A percentile compares a stretch with the other conserved stretches of the same genome.
Evolutionary conservation across 1,140 invertebrate genomes (phyloP).

Genomic region (Dinoponera quadriceps): DNA sequence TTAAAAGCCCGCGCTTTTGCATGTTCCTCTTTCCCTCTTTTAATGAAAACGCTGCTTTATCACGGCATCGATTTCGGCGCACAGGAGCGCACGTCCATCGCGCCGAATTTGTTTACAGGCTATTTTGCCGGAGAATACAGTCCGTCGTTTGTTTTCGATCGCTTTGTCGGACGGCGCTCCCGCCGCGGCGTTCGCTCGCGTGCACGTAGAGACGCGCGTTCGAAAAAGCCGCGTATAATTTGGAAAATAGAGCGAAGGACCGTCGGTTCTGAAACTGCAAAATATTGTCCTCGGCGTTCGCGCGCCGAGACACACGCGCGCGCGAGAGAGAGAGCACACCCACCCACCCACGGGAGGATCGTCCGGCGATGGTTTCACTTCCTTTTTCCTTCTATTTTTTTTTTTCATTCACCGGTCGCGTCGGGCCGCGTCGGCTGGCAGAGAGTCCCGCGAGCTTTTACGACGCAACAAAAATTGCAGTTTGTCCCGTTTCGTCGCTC

Average conservation of each 20-base stretch:
- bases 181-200: no score
- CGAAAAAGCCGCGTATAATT: not conserved
- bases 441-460: not conserved
- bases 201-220: no score
- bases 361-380: no score
- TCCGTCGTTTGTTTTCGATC: conserved; percentile 40
- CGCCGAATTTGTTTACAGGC: not conserved
- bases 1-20: not conserved
- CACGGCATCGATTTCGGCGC: not conserved
- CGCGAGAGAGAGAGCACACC: no score
- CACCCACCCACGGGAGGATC: no score
- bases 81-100: not conserved
- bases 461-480: conserved; percentile 53
- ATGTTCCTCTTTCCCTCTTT: not conserved
- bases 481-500: conserved; percentile 52
- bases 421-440: not conserved
- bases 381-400: no score
- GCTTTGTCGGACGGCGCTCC: not conserved
- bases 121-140: conserved; percentile 12
- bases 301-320: not conserved
- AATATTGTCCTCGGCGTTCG: not conserved
- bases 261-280: not conserved
- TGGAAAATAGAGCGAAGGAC: not conserved
- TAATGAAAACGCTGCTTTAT: conserved; percentile 9
- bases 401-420: no score